phyloP scores from a whole-genome alignment of 2,888 invertebrate genomes.

The Dascillus cervinus region DNA sequence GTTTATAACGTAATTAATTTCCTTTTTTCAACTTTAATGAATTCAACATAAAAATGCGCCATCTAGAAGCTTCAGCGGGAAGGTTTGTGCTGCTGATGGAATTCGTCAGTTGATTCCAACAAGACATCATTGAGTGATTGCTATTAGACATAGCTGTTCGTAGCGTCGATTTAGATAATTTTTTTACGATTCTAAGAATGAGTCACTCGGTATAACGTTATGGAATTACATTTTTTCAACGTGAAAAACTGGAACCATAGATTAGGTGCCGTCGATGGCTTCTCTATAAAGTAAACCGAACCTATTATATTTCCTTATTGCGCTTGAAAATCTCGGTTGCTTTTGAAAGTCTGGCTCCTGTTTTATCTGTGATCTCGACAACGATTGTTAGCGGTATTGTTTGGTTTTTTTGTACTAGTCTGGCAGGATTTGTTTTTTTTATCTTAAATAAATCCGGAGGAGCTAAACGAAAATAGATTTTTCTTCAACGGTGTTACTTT shows the following conservation, averaged over 20 bases:
- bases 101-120: too few relatives aligned
- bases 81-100: too few relatives aligned
- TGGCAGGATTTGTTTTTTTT: too few relatives aligned
- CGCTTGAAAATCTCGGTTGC: conserved; percentile 9
- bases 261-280: conserved; percentile 3
- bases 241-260: conserved; percentile 2
- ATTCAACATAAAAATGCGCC: too few relatives aligned
- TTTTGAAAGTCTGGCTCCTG: conserved; percentile 1
- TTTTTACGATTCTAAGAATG: conserved; percentile 8
- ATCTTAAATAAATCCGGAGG: too few relatives aligned
- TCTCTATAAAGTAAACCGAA: conserved; percentile 7
- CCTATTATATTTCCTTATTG: conserved; percentile 11
- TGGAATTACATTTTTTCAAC: conserved; percentile 3
- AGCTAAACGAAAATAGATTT: too few relatives aligned
- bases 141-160: conserved; percentile 8
- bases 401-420: too few relatives aligned
- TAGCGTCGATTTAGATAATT: conserved; percentile 9
- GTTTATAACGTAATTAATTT: too few relatives aligned
- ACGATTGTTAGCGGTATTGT: conserved; percentile 4
- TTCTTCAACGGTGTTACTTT: too few relatives aligned
- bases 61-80: too few relatives aligned
- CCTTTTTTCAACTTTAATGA: too few relatives aligned
- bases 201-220: too few relatives aligned
- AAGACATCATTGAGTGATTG: conserved; percentile 8
- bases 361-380: conserved; percentile 8